A percentile compares a stretch with the other conserved stretches of the same genome.
phyloP scores from a whole-genome alignment of 2,797 vertebrate species.

The Esox lucius region DNA sequence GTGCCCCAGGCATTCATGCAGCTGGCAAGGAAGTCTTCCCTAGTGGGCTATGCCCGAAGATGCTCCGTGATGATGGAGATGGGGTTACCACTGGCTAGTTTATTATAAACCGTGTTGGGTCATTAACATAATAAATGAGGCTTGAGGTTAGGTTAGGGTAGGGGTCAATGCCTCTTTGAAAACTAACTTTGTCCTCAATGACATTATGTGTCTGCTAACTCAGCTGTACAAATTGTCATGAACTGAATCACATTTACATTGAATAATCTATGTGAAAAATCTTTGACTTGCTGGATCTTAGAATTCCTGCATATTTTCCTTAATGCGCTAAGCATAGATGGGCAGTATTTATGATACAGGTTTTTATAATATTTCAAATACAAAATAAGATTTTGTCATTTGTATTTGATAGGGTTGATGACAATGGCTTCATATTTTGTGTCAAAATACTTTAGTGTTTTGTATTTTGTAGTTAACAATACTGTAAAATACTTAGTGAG shows the following conservation, averaged over 20 bases:
- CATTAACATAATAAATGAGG: neutral
- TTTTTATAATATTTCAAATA: no score
- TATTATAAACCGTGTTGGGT: neutral
- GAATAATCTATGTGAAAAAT: neutral
- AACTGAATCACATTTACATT: neutral
- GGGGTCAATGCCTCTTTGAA: neutral
- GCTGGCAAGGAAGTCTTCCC: conserved; percentile 78
- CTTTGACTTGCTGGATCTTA: neutral
- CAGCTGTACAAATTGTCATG: neutral
- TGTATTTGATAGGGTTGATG: no score
- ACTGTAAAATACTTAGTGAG: no score
- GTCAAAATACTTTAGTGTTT: neutral
- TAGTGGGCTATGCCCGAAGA: conserved; percentile 83
- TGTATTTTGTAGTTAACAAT: no score
- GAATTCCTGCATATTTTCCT: neutral
- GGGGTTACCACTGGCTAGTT: conserved; percentile 64
- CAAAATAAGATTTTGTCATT: no score
- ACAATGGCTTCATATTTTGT: no score
- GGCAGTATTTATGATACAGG: no score
- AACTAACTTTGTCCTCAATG: neutral
- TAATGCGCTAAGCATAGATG: no score
- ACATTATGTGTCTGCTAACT: neutral
- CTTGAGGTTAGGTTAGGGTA: neutral
- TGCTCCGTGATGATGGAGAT: conserved; percentile 90
- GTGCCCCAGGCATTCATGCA: conserved; percentile 85